A percentile compares a stretch with the other conserved stretches of the same genome.
Conservation (phyloP, 1,140 invertebrate genomes). For the Anadara kagoshimensis region DNA sequence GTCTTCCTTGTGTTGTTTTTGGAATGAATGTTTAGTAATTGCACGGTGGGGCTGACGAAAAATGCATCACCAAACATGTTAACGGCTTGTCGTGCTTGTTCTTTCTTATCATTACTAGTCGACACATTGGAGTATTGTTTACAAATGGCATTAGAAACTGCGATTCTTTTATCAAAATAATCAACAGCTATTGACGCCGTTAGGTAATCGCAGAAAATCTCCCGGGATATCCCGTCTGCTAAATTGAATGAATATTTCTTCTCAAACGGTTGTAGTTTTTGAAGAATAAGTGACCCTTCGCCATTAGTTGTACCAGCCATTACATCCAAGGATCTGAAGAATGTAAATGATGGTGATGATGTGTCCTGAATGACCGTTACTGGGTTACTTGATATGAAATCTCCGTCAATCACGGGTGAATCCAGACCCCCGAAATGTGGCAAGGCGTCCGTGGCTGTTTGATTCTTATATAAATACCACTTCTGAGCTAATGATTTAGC, state of each 20-base stretch:
- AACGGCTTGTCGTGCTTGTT: conserved; percentile 36
- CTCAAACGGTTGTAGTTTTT: conserved; percentile 15
- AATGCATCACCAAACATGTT: conserved; percentile 43
- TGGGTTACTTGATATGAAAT: too few relatives aligned
- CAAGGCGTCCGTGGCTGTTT: too few relatives aligned
- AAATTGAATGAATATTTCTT: conserved; percentile 27
- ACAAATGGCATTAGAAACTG: conserved; percentile 36
- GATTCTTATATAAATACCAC: too few relatives aligned
- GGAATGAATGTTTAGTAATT: conserved; percentile 32
- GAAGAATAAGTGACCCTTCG: conserved; percentile 37
- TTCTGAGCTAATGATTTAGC: too few relatives aligned
- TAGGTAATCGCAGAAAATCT: conserved; percentile 36
- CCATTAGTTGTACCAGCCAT: conserved; percentile 43
- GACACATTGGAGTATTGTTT: conserved; percentile 17
- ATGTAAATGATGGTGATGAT: not conserved
- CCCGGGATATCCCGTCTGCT: conserved; percentile 34
- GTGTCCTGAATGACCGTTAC: too few relatives aligned
- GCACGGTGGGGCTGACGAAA: conserved; percentile 37
- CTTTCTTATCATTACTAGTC: conserved; percentile 1
- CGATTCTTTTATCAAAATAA: conserved; percentile 17
- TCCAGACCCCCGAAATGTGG: too few relatives aligned
- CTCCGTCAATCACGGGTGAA: too few relatives aligned
- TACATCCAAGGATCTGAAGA: conserved; percentile 35
- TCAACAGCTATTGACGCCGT: conserved; percentile 22
- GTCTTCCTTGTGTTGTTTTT: not conserved